A percentile compares a stretch with the other conserved stretches of the same genome.
These are phyloP conservation scores for Pseudachorutes palmiensis DNA, from an alignment of 1,140 invertebrate genomes.

Conservation along the genomic window DNA sequence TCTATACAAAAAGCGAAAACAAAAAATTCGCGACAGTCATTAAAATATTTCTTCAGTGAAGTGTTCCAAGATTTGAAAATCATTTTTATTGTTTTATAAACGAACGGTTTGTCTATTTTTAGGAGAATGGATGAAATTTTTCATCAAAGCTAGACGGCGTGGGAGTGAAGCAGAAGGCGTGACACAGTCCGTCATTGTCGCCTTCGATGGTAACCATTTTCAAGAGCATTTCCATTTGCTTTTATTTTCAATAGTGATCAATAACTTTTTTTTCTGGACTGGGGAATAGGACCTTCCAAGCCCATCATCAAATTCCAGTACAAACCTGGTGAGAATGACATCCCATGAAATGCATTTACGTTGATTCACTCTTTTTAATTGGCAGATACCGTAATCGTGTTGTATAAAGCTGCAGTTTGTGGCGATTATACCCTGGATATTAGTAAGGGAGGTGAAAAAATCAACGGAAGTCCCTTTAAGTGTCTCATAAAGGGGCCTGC, in stretches of 20 bases:
- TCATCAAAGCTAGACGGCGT: conserved; percentile 7
- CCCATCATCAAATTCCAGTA: conserved; percentile 16
- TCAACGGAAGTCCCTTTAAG: conserved; percentile 18
- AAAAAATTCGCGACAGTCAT: too few species aligned
- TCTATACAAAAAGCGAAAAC: too few species aligned
- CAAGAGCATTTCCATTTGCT: not conserved
- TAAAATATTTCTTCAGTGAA: not conserved
- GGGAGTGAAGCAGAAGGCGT: conserved; percentile 2
- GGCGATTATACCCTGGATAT: conserved; percentile 5
- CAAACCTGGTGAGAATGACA: too few species aligned
- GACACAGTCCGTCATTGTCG: conserved; percentile 10
- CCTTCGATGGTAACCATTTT: conserved; percentile 9
- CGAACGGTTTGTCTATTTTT: not conserved
- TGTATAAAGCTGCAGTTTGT: conserved; percentile 2
- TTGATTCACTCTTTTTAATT: too few species aligned
- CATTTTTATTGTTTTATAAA: too few species aligned
- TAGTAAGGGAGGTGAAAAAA: conserved; percentile 7
- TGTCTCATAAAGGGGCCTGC: not conserved
- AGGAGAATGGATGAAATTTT: conserved; percentile 14
- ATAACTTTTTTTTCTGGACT: not conserved
- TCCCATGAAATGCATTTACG: too few species aligned
- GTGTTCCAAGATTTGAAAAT: not conserved
- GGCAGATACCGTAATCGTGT: conserved; percentile 6
- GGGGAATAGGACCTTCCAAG: conserved; percentile 1
- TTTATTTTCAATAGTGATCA: too few species aligned